Conservation (phyloP, 2,797 vertebrate species). For the Clarias fuscus region DNA sequence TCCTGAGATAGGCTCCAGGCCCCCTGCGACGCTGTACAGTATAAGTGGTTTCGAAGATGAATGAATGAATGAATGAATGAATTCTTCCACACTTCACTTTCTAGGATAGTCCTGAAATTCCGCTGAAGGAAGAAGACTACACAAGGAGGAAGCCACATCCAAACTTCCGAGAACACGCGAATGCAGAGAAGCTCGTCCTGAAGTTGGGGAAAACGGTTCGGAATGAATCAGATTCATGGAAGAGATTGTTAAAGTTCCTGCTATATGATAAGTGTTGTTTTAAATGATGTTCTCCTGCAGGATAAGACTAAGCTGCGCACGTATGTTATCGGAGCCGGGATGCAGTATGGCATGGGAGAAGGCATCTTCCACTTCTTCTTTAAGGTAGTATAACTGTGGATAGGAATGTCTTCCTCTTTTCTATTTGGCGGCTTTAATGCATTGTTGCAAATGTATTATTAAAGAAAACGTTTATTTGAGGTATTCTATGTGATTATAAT, state of each 20-base stretch:
- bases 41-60: too few relatives aligned
- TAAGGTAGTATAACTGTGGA: constrained; percentile 76
- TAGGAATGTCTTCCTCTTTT: background rate
- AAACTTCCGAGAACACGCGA: constrained; percentile 79
- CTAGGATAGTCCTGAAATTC: constrained; percentile 78
- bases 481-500: background rate
- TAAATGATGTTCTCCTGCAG: constrained; percentile 54
- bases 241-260: background rate
- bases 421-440: background rate
- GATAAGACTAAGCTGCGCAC: constrained; percentile 74
- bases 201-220: constrained; percentile 84
- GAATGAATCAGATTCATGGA: background rate
- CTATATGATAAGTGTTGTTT: background rate
- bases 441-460: background rate
- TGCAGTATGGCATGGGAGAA: constrained; percentile 89
- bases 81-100: background rate
- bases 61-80: too few relatives aligned
- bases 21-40: too few relatives aligned
- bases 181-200: constrained; percentile 84
- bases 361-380: constrained; percentile 88
- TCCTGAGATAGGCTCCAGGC: too few relatives aligned
- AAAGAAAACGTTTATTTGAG: background rate
- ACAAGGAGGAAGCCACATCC: constrained; percentile 79
- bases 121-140: constrained; percentile 85
- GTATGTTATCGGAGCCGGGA: constrained; percentile 83